phyloP scores from a whole-genome alignment of 2,797 vertebrate species.

The Steatocranus sp. region DNA sequence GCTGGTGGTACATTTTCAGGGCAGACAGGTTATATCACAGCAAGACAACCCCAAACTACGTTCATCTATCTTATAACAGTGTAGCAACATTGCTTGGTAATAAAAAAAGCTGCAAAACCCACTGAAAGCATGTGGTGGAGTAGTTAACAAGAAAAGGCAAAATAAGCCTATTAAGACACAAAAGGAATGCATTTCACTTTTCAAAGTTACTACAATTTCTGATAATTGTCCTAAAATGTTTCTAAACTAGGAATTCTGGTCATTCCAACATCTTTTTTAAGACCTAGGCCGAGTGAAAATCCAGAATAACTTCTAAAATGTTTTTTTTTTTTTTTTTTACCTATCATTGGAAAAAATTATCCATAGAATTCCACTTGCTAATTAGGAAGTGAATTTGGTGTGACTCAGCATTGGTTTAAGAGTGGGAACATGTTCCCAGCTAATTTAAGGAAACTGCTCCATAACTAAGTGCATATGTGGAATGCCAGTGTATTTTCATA shows the following conservation, averaged over 20 bases:
- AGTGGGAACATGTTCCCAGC: background rate
- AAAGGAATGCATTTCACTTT: background rate
- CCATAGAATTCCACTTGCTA: background rate
- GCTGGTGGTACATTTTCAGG: background rate
- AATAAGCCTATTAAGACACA: background rate
- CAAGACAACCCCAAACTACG: background rate
- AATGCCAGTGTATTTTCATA: background rate
- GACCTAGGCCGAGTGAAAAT: background rate
- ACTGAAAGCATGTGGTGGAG: background rate
- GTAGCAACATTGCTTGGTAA: background rate
- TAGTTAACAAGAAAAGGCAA: background rate
- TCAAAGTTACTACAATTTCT: background rate
- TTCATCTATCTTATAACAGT: background rate
- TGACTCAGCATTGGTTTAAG: background rate
- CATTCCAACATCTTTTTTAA: background rate
- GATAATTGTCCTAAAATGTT: background rate
- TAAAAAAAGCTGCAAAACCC: background rate
- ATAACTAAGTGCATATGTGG: accelerated
- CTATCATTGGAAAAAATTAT: background rate
- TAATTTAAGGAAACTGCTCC: background rate
- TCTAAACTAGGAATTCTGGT: background rate
- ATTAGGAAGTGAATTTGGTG: background rate
- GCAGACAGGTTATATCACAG: background rate
- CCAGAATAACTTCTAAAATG: background rate
- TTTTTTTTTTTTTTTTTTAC: background rate